A percentile compares a stretch with the other conserved stretches of the same genome.
Evolutionary conservation across 1,140 invertebrate genomes (phyloP).

Genomic region (Orchestia grillus): DNA sequence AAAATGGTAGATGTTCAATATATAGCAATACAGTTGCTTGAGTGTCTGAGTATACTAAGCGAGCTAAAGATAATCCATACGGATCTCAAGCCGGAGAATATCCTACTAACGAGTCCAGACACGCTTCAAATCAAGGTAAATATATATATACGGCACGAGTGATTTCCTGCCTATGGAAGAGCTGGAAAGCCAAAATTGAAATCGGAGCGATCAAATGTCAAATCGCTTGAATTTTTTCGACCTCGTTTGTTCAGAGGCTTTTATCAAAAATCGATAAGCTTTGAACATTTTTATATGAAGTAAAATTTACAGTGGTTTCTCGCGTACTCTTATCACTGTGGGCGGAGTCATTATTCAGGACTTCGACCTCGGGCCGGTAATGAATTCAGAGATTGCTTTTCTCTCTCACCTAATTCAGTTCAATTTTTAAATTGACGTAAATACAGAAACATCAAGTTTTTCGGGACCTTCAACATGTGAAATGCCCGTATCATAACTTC

Average conservation of each 20-base stretch:
- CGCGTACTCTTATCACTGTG: neutral
- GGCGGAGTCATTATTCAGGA: neutral
- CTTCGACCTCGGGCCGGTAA: neutral
- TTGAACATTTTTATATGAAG: neutral
- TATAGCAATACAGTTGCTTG: neutral
- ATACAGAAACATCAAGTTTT: neutral
- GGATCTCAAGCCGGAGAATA: constrained; percentile 34
- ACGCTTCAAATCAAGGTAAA: neutral
- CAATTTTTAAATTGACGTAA: neutral
- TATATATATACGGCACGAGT: neutral
- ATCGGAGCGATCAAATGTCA: neutral
- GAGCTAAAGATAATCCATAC: neutral
- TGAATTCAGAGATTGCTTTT: neutral
- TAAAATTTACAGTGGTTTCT: neutral
- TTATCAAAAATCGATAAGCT: neutral
- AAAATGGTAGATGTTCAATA: neutral
- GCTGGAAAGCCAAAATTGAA: neutral
- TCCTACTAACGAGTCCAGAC: neutral
- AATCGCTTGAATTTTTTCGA: neutral
- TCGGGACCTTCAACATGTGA: neutral
- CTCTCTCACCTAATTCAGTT: neutral
- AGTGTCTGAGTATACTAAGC: neutral
- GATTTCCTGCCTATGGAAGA: neutral
- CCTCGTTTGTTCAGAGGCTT: neutral
- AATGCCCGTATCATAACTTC: neutral